Evolutionary conservation across 2,113 vertebrate genomes (phyloP).

Genomic region (Ctenomys sociabilis): DNA sequence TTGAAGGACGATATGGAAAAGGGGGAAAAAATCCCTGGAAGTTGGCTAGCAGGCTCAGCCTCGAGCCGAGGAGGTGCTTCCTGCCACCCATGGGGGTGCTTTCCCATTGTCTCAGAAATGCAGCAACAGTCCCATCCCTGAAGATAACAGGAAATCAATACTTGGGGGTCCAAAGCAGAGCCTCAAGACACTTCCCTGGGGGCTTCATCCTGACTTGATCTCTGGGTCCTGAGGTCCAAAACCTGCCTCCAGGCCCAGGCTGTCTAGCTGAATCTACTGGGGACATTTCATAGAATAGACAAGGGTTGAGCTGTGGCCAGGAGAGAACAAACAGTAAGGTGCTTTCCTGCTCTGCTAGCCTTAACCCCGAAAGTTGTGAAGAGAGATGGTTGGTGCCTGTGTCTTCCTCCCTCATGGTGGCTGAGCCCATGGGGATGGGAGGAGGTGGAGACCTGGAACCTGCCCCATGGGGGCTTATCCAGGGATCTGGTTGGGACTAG

Average conservation of each 20-base stretch:
- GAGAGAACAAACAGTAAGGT: rapidly evolving
- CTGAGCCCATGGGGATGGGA: neutral
- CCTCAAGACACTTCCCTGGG: neutral
- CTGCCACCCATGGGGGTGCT: rapidly evolving
- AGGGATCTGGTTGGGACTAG: neutral
- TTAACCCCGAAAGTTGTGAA: neutral
- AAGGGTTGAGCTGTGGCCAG: rapidly evolving
- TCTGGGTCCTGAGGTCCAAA: neutral
- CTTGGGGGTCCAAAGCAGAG: neutral
- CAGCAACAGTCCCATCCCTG: neutral
- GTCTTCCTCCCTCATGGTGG: neutral
- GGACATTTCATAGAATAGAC: rapidly evolving
- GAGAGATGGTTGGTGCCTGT: neutral
- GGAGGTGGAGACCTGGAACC: neutral
- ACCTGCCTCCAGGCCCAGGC: too few species aligned
- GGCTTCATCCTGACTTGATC: neutral
- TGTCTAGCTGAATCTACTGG: rapidly evolving
- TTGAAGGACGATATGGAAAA: neutral
- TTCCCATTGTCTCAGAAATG: neutral
- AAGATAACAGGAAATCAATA: neutral
- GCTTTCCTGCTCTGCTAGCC: neutral
- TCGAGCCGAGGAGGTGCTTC: neutral
- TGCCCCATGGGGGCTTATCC: neutral
- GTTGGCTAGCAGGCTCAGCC: too few species aligned
- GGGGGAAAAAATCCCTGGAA: neutral